Base-by-base conservation (phyloP, 2,888 invertebrate genomes). In the Bellardia pandia region DNA sequence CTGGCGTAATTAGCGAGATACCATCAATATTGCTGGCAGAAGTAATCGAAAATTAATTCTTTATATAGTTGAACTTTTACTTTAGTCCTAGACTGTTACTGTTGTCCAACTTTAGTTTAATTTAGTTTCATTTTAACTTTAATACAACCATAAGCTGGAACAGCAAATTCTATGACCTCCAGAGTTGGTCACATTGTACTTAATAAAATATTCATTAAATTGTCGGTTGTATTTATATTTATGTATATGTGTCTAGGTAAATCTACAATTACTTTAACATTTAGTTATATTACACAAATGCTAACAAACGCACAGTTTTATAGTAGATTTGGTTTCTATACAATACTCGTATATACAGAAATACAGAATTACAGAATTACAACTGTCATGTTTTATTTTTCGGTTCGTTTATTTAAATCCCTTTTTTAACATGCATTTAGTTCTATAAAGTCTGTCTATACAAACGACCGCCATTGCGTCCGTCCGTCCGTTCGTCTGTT, bases 391-490 rank as follows among this genome's bases (percentile, higher is more conserved):
- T 87, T 87, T 75, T 82, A 87, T 85, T 87, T 87, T 78, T 87
- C 87, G 87, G 87, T 87, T 87, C 81, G 85, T 87, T 84, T 86
- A 86, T 84, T 86, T 85, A 85, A 87, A 87, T 87, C 85, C 85
- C 85, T 74, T 82, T 85, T 87, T 78, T 75, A 81, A 75, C 71
- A 76, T 56, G 72, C 48, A 83, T 66, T 53, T 66, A 51, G 53
- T 69, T 72, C 58, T 74, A 77, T 56, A 76, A 76, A 75, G 58
- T 81, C 58, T 74, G 56, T 68, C 81, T 66, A 37, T 58, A 14
- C 48, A 53, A 23, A 16, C 48, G 30, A 60, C 74, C 45, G 45
- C 40, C 56, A 16, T 16, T 16, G 0, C 6, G 30, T 14, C 13
- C 30, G 14, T n/a, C 51, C 13, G 1, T 51, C 8, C 72, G 42